Percentiles rank a stretch among this genome's conserved stretches.
Conservation (phyloP, 2,113 vertebrate species). For the Eurypyga helias region DNA sequence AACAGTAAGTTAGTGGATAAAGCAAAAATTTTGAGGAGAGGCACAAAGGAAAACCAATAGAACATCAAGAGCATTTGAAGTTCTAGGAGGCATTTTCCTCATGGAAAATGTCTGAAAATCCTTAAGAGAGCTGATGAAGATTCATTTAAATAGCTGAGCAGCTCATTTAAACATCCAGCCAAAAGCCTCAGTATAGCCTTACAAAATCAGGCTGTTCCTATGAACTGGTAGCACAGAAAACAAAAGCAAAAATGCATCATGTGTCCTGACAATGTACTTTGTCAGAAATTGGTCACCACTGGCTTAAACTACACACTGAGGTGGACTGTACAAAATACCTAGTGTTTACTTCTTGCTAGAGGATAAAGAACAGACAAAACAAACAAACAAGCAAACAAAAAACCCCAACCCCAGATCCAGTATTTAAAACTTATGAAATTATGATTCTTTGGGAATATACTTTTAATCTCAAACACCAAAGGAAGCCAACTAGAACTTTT, state of each 20-base stretch:
- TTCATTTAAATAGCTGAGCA: slow-evolving; percentile 44
- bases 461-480: not conserved
- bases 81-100: slow-evolving; percentile 40
- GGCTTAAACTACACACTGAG: not conserved
- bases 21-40: slow-evolving; percentile 25
- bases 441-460: not conserved
- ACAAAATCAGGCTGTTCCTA: not conserved
- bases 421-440: not conserved
- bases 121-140: slow-evolving; percentile 7
- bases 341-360: not conserved
- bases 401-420: not conserved
- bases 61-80: slow-evolving; percentile 41
- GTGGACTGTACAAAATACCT: not conserved
- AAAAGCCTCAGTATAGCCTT: not conserved
- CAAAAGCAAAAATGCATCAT: not conserved
- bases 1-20: slow-evolving; percentile 12
- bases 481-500: not conserved
- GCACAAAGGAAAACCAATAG: slow-evolving; percentile 46
- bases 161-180: slow-evolving; percentile 24
- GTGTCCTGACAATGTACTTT: not conserved
- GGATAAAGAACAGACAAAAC: not conserved
- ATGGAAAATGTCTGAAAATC: slow-evolving; percentile 35
- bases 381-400: no score
- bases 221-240: not conserved
- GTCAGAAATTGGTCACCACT: not conserved